Percentiles rank a stretch among this genome's conserved stretches.
Evolutionary conservation across 2,888 invertebrate species (phyloP).

Genomic region (Tiphia femorata): DNA sequence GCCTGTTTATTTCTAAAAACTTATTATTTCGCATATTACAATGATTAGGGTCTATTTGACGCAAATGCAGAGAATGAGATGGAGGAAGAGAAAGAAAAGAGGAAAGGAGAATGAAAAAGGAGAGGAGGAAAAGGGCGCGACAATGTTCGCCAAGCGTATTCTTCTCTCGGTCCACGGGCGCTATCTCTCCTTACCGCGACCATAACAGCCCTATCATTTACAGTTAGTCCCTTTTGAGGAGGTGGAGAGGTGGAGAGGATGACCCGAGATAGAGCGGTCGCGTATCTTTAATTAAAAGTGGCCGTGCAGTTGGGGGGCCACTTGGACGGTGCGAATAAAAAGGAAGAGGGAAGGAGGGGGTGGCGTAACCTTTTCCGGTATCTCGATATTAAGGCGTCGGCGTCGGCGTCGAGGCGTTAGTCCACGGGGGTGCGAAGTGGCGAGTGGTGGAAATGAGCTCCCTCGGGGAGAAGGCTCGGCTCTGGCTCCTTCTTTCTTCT

Average conservation of each 20-base stretch:
- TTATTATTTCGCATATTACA: too few species aligned
- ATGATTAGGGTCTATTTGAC: too few species aligned
- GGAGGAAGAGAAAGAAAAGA: constrained; percentile 24
- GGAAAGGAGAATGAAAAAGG: constrained; percentile 14
- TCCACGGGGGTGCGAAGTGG: background rate
- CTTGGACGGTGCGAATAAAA: constrained; percentile 28
- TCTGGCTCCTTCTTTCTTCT: too few species aligned
- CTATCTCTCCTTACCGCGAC: constrained; percentile 42
- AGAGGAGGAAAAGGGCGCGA: background rate
- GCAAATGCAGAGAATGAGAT: constrained; percentile 26
- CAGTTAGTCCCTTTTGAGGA: constrained; percentile 45
- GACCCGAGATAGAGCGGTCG: constrained; percentile 54
- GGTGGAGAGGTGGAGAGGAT: background rate
- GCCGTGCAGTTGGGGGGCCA: constrained; percentile 22
- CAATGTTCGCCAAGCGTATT: too few species aligned
- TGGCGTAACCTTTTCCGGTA: constrained; percentile 5
- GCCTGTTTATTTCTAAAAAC: too few species aligned
- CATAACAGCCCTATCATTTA: constrained; percentile 68
- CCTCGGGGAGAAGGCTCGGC: too few species aligned
- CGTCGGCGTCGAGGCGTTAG: constrained; percentile 32
- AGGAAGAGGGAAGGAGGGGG: background rate
- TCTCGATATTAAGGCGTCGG: constrained; percentile 48
- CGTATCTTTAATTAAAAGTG: constrained; percentile 66
- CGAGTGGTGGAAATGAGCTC: too few species aligned
- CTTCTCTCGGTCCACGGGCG: constrained; percentile 18